Evolutionary conservation across 2,797 vertebrate species (phyloP), one percentile per base, ranked within the genome.

Genomic region (Lemur catta): DNA sequence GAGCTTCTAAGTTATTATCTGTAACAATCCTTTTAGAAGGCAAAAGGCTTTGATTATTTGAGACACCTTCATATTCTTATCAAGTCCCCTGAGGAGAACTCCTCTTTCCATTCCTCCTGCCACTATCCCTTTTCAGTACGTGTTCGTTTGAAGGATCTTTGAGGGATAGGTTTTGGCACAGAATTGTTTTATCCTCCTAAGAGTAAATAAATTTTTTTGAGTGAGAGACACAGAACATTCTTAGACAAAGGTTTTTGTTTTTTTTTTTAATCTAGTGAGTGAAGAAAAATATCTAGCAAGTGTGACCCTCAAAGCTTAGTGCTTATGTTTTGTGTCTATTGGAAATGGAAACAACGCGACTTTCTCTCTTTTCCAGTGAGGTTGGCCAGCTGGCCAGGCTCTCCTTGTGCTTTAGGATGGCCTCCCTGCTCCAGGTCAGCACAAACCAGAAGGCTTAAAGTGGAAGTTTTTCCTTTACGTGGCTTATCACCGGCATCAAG

Each of bases 401-500:
- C 30, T 35, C 50, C 67, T 71, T 12, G 33, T 28, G 12, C 63
- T 90, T 41, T 38, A 41, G 84, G n/a, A 4, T 86, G 41, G 13
- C 41, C 26, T 95, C n/a, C 52, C 30, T 87, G n/a, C 26, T 84
- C 52, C 2, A 14, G 35, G 46, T 85, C 79, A 74, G 79, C 67
- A 84, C 28, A 69, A 75, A 55, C 74, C 84, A 94, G 57, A 50
- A 87, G 59, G 67, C 71, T 93, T 30, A 48, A 93, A 57, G 84
- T 9, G 14, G 13, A 0, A 26, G 6, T 71, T 95, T 92, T 95
- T 90, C 74, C 92, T 96, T 78, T n/a, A 59, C 10, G 0, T 96
- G 91, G 55, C 67, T 97, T 97, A 84, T 96, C 96, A 59, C 35
- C 17, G 33, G 28, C 6, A 96, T 43, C 91, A 33, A 82, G 85